Conservation (phyloP, 2,797 vertebrate genomes). For the Hoplostethus atlanticus region DNA sequence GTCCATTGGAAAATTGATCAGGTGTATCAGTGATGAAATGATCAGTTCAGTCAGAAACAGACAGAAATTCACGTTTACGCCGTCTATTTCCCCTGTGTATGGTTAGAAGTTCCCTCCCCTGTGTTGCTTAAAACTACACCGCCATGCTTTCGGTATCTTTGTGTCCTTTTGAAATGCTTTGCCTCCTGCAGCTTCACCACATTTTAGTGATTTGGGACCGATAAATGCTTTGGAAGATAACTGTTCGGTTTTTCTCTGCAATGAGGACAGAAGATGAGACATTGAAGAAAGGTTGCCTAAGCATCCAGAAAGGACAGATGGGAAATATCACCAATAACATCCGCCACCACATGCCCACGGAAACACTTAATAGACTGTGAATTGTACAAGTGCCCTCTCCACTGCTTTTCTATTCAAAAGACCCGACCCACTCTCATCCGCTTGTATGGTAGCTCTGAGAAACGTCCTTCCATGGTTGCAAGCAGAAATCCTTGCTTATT, state of each 20-base stretch:
- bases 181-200: conserved; percentile 1
- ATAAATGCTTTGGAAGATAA: conserved; percentile 14
- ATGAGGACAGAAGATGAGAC: conserved; percentile 37
- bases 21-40: too few relatives aligned
- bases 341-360: not conserved
- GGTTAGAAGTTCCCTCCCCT: too few relatives aligned
- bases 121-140: too few relatives aligned
- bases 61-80: too few relatives aligned
- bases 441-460: too few relatives aligned
- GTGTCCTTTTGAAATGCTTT: not conserved
- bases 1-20: too few relatives aligned
- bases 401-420: conserved; percentile 11
- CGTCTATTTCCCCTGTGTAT: too few relatives aligned
- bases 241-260: not conserved
- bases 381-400: conserved; percentile 2
- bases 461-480: too few relatives aligned
- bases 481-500: not conserved
- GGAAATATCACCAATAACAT: not conserved
- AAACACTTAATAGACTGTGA: not conserved
- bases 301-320: not conserved
- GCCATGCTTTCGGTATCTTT: not conserved
- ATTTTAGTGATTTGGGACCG: conserved; percentile 3
- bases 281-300: conserved; percentile 7
- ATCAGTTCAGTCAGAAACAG: too few relatives aligned
- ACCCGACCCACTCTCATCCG: too few relatives aligned